These are phyloP conservation scores for Porites rus DNA, from an alignment of 92 coral and sea anemone species.

Conservation along the genomic window DNA sequence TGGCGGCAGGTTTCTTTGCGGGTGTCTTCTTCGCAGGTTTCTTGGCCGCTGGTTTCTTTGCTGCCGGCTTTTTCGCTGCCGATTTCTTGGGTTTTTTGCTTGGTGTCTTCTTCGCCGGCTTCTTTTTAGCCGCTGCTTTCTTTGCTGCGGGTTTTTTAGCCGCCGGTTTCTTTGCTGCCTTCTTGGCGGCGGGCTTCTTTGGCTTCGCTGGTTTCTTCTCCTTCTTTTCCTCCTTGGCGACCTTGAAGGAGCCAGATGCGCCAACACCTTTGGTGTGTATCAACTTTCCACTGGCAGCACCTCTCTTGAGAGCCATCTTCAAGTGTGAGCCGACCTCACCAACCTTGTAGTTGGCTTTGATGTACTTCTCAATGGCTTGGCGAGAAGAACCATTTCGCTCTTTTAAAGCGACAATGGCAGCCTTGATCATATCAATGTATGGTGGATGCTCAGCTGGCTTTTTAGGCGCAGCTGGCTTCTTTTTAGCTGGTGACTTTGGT, in stretches of 20 bases:
- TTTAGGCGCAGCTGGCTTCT: slow-evolving; percentile 36
- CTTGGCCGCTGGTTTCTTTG: slow-evolving; percentile 18
- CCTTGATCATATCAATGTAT: slow-evolving; percentile 69
- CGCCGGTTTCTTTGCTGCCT: slow-evolving; percentile 49
- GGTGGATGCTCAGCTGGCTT: neutral
- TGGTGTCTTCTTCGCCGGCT: neutral
- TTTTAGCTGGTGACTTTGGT: slow-evolving; percentile 27
- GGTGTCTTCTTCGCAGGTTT: too few species aligned
- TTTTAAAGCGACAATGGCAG: slow-evolving; percentile 45
- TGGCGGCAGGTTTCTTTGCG: too few species aligned
- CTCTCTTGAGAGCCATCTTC: too few species aligned
- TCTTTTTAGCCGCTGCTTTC: slow-evolving; percentile 38
- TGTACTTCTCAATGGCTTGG: slow-evolving; percentile 87
- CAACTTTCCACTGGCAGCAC: too few species aligned
- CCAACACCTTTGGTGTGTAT: too few species aligned
- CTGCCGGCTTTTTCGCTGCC: neutral
- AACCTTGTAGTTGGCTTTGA: slow-evolving; percentile 63
- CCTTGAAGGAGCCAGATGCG: neutral
- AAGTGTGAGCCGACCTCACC: too few species aligned
- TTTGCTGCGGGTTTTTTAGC: slow-evolving; percentile 34
- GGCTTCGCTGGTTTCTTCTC: slow-evolving; percentile 47
- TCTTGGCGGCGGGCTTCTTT: slow-evolving; percentile 73
- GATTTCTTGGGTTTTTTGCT: too few species aligned
- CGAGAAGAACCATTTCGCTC: slow-evolving; percentile 72
- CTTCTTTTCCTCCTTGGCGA: slow-evolving; percentile 22